A percentile compares a stretch with the other conserved stretches of the same genome.
Conservation (phyloP, 35 echinoderm and acorn worm genomes). For the Strongylocentrotus purpuratus region DNA sequence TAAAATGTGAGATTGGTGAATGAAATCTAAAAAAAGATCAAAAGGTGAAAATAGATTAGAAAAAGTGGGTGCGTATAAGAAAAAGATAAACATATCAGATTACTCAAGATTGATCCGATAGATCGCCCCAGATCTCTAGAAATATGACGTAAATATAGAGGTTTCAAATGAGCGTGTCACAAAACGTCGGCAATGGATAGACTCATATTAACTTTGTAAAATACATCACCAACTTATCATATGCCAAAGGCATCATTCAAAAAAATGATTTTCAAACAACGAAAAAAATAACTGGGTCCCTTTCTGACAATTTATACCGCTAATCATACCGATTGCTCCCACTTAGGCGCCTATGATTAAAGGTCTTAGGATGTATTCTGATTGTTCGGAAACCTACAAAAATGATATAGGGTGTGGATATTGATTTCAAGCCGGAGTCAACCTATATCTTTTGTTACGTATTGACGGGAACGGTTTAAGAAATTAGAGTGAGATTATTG, state of each 20-base stretch:
- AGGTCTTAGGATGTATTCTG: slow-evolving; percentile 3
- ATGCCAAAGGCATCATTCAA: neutral
- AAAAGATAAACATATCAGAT: no score
- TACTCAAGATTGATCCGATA: no score
- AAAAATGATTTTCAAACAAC: no score
- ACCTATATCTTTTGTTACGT: slow-evolving; percentile 15
- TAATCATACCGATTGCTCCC: slow-evolving; percentile 20
- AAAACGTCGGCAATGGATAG: neutral
- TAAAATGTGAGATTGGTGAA: no score
- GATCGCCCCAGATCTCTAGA: neutral
- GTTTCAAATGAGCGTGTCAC: no score
- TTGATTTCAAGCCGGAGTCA: slow-evolving; percentile 6
- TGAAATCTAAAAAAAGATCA: no score
- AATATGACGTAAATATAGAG: neutral
- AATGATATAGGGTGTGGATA: slow-evolving; percentile 5
- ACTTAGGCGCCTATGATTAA: neutral
- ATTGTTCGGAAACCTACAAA: neutral
- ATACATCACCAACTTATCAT: neutral
- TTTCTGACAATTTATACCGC: neutral
- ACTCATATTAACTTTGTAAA: neutral
- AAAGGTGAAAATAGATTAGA: no score
- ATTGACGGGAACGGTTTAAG: neutral
- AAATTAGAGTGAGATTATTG: slow-evolving; percentile 24
- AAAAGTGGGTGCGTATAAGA: no score
- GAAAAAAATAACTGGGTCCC: slow-evolving; percentile 6